These are phyloP conservation scores for Lampris incognitus DNA, from an alignment of 2,113 vertebrate genomes.

Conservation along the genomic window DNA sequence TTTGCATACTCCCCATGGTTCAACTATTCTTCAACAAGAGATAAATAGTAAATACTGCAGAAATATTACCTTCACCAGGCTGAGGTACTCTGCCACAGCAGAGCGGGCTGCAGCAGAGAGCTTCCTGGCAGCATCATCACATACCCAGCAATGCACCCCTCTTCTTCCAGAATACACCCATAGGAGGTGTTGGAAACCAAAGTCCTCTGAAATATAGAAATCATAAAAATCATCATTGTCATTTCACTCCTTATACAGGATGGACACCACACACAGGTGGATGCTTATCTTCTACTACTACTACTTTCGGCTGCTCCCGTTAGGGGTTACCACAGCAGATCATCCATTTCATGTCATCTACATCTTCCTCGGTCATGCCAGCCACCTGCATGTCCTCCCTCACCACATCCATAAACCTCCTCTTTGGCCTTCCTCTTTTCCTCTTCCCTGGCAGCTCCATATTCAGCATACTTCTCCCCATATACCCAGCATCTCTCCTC, in stretches of 20 bases:
- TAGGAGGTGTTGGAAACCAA: conserved; percentile 91
- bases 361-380: too few relatives aligned
- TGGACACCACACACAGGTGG: too few relatives aligned
- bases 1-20: background rate
- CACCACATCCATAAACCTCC: too few relatives aligned
- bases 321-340: too few relatives aligned
- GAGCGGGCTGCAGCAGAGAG: conserved; percentile 90
- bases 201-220: conserved; percentile 85
- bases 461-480: too few relatives aligned
- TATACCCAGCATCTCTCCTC: too few relatives aligned
- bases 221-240: background rate
- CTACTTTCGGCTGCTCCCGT: too few relatives aligned
- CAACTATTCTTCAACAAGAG: background rate
- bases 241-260: background rate
- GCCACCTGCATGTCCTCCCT: too few relatives aligned
- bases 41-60: background rate
- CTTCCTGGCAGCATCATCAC: conserved; percentile 91
- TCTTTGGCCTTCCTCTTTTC: too few relatives aligned
- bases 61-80: conserved; percentile 87
- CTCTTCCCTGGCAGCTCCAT: too few relatives aligned
- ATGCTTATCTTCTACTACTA: too few relatives aligned
- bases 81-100: conserved; percentile 94
- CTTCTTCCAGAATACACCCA: conserved; percentile 98
- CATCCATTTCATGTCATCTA: too few relatives aligned
- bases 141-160: conserved; percentile 98